These are phyloP conservation scores for Natrix natrix DNA, from an alignment of 2,797 vertebrate species.

Conservation along the genomic window DNA sequence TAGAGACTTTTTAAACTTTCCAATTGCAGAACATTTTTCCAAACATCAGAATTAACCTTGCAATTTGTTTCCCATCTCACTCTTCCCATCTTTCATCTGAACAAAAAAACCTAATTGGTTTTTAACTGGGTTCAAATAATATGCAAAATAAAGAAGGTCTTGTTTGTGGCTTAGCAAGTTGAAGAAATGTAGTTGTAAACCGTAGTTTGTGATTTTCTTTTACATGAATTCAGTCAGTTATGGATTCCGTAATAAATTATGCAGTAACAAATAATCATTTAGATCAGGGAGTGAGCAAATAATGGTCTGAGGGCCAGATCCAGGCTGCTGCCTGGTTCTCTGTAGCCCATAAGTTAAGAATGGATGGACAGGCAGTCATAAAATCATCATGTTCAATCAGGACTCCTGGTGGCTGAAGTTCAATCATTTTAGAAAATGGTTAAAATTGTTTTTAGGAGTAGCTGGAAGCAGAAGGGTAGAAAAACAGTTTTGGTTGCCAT, in stretches of 20 bases:
- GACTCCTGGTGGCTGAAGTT: not conserved
- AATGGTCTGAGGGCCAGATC: not conserved
- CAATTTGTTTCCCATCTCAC: not conserved
- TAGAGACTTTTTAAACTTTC: not conserved
- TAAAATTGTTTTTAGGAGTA: not conserved
- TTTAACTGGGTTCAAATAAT: not conserved
- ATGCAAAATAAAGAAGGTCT: not conserved
- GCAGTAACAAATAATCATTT: not conserved
- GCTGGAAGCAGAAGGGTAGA: not conserved
- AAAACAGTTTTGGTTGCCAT: not conserved
- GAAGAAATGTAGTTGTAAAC: not conserved
- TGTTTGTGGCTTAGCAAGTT: not conserved
- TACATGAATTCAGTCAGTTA: not conserved
- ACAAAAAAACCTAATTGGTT: not conserved
- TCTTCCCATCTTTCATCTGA: not conserved
- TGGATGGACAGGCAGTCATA: not conserved
- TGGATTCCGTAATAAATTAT: not conserved
- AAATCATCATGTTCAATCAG: not conserved
- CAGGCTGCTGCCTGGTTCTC: not conserved
- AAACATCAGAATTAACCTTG: not conserved
- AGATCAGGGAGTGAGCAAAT: not conserved
- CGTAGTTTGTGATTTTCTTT: not conserved
- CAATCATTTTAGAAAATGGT: not conserved
- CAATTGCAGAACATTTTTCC: not conserved
- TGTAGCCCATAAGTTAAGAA: not conserved